Conservation (phyloP, 1,140 invertebrate species). For the Dinothrombium tinctorium region DNA sequence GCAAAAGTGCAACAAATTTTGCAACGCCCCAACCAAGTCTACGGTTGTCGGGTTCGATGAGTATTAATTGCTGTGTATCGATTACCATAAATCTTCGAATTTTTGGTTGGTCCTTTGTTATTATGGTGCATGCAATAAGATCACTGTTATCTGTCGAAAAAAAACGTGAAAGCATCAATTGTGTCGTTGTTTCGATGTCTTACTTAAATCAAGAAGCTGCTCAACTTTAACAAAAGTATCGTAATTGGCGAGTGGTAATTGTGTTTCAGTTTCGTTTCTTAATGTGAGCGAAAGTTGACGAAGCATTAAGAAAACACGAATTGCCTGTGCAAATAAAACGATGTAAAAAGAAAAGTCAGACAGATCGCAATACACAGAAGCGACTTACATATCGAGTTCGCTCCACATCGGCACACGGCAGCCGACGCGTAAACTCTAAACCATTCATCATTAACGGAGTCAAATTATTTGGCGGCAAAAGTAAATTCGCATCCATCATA, state of each 20-base stretch:
- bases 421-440: constrained; percentile 72
- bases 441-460: constrained; percentile 65
- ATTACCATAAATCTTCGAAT: constrained; percentile 80
- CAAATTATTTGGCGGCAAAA: constrained; percentile 69
- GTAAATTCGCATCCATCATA: constrained; percentile 85
- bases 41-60: constrained; percentile 83
- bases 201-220: constrained; percentile 79
- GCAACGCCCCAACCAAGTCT: constrained; percentile 87
- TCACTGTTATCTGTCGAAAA: constrained; percentile 66
- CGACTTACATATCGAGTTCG: constrained; percentile 43
- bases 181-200: constrained; percentile 18
- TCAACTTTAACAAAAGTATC: constrained; percentile 65
- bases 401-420: constrained; percentile 91
- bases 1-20: constrained; percentile 49
- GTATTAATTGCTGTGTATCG: constrained; percentile 72
- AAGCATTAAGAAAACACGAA: constrained; percentile 79
- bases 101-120: constrained; percentile 64
- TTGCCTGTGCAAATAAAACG: constrained; percentile 33
- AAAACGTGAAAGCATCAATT: constrained; percentile 6
- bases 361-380: not conserved
- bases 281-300: constrained; percentile 56
- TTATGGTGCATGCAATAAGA: constrained; percentile 79
- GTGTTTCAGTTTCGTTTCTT: constrained; percentile 51
- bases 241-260: constrained; percentile 77
- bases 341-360: not conserved